Evolutionary conservation across 2,113 vertebrate species (phyloP).

Genomic region (Notothenia coriiceps): DNA sequence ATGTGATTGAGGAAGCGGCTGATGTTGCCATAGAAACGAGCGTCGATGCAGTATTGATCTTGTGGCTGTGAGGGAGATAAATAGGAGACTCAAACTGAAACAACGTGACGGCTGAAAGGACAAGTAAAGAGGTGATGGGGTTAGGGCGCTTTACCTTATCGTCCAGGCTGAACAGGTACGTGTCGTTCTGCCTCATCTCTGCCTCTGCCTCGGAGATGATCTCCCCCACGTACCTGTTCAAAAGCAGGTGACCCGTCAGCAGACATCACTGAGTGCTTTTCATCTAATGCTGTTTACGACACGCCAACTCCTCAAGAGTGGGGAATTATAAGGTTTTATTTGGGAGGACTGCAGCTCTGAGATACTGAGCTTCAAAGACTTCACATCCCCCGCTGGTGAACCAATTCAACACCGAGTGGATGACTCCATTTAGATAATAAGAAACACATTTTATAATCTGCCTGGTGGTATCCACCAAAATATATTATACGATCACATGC

Average conservation of each 20-base stretch:
- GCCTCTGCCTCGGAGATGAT: slow-evolving; percentile 96
- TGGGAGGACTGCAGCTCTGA: not conserved
- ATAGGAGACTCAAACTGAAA: not conserved
- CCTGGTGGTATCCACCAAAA: not conserved
- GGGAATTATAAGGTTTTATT: not conserved
- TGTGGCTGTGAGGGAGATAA: slow-evolving; percentile 83
- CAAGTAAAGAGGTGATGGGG: no score
- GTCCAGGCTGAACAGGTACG: slow-evolving; percentile 96
- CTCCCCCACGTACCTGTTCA: slow-evolving; percentile 93
- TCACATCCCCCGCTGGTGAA: not conserved
- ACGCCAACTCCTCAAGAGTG: not conserved
- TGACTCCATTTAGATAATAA: not conserved
- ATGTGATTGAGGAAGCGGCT: slow-evolving; percentile 99
- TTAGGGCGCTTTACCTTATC: slow-evolving; percentile 87
- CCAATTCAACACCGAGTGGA: not conserved
- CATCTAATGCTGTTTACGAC: not conserved
- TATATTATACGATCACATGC: not conserved
- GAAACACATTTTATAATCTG: not conserved
- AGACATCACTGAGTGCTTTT: not conserved
- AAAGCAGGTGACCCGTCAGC: slow-evolving; percentile 14
- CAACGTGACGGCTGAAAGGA: not conserved
- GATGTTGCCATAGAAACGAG: slow-evolving; percentile 97
- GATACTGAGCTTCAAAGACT: slow-evolving; percentile 25
- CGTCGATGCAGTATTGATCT: slow-evolving; percentile 96
- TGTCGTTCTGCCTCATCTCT: slow-evolving; percentile 94